Evolutionary conservation across 2,797 vertebrate species (phyloP).

Genomic region (Xenentodon cancila): DNA sequence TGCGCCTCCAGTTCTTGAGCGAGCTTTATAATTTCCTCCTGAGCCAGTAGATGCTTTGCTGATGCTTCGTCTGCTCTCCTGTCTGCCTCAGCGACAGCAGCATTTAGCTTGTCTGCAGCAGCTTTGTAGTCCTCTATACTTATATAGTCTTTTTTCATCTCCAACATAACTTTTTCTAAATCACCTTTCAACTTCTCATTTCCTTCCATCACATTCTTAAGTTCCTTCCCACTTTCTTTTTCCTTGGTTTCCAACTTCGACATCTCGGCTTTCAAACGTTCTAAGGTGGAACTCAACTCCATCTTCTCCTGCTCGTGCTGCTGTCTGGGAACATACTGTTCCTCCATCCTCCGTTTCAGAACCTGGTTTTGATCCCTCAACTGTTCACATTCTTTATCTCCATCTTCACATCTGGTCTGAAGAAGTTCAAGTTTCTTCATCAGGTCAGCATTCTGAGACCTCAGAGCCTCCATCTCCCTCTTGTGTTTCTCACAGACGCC

Average conservation of each 20-base stretch:
- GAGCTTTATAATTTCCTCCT: conserved; percentile 83
- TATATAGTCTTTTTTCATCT: conserved; percentile 79
- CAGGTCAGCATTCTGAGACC: conserved; percentile 73
- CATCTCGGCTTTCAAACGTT: conserved; percentile 82
- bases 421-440: conserved; percentile 81
- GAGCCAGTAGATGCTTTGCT: conserved; percentile 69
- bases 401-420: conserved; percentile 75
- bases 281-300: conserved; percentile 78
- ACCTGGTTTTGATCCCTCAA: conserved; percentile 79
- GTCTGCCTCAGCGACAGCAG: conserved; percentile 74
- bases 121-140: conserved; percentile 81
- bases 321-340: conserved; percentile 82
- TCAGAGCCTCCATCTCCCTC: conserved; percentile 78
- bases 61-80: conserved; percentile 54
- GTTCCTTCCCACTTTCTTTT: conserved; percentile 78
- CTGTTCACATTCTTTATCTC: conserved; percentile 74
- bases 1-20: conserved; percentile 90
- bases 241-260: conserved; percentile 77
- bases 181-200: conserved; percentile 81
- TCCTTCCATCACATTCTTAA: conserved; percentile 84
- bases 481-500: conserved; percentile 77
- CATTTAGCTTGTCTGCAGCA: conserved; percentile 63
- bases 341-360: conserved; percentile 80
- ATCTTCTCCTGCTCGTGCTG: conserved; percentile 83
- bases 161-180: conserved; percentile 79